These are phyloP conservation scores for Lytechinus variegatus DNA, from an alignment of 35 echinoderm and acorn worm genomes.

Conservation along the genomic window DNA sequence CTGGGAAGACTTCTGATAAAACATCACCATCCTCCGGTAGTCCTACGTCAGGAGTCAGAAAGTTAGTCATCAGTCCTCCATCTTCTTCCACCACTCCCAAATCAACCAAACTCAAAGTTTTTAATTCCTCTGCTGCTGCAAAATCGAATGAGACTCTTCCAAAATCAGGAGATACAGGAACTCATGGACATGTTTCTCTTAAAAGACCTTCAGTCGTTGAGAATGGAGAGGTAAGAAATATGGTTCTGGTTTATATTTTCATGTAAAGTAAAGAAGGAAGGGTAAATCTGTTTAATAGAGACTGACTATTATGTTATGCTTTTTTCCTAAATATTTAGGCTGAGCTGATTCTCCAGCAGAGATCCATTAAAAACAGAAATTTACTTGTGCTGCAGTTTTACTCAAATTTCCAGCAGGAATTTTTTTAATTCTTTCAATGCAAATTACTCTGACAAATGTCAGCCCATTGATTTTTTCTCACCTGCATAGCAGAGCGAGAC, in stretches of 20 bases:
- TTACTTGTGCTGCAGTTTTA: no score
- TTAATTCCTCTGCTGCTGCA: neutral
- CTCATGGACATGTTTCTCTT: neutral
- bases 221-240: slow-evolving; percentile 1
- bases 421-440: no score
- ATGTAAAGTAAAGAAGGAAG: no score
- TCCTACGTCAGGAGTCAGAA: neutral
- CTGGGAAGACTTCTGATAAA: neutral
- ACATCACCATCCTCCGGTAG: neutral
- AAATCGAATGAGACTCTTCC: slow-evolving; percentile 10
- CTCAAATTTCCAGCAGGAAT: no score
- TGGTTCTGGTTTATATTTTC: neutral
- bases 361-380: no score
- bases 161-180: neutral
- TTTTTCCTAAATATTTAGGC: no score
- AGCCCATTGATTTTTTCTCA: no score
- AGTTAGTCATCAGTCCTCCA: neutral
- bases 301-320: no score
- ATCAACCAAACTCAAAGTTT: neutral
- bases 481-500: no score
- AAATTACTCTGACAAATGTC: no score
- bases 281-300: no score
- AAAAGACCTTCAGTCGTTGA: neutral
- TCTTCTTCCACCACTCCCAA: neutral
- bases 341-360: no score